Percentiles rank a stretch among this genome's conserved stretches.
These are phyloP conservation scores for Antitype chi DNA, from an alignment of 2,888 invertebrate species.

Conservation along the genomic window DNA sequence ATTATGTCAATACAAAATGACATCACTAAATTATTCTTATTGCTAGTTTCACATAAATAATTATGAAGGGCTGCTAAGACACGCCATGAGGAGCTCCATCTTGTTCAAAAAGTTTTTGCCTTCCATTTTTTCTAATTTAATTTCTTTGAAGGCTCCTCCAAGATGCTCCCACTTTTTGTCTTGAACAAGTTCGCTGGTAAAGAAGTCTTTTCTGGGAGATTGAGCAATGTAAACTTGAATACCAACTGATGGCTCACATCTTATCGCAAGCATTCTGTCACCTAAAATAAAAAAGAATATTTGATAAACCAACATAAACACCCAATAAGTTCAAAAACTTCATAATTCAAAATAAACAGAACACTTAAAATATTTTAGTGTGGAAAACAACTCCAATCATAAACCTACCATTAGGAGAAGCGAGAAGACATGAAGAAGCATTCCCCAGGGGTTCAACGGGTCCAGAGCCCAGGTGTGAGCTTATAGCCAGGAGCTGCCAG, in stretches of 20 bases:
- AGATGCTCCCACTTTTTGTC: conserved; percentile 98
- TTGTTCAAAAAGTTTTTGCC: conserved; percentile 99
- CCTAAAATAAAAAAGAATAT: conserved; percentile 78
- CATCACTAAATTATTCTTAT: conserved; percentile 69
- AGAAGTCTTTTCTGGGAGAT: conserved; percentile 96
- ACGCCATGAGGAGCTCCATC: conserved; percentile 98
- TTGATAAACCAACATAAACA: conserved; percentile 11
- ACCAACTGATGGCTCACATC: conserved; percentile 97
- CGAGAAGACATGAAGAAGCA: conserved; percentile 97
- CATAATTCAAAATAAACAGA: conserved; percentile 10
- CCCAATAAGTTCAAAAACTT: conserved; percentile 3
- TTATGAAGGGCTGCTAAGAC: conserved; percentile 94
- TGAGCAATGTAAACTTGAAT: conserved; percentile 97
- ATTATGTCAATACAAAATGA: conserved; percentile 63
- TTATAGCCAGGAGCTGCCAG: conserved; percentile 97
- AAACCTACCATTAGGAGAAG: conserved; percentile 95
- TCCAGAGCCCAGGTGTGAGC: conserved; percentile 96
- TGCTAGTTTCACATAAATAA: conserved; percentile 63
- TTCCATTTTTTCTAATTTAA: conserved; percentile 97
- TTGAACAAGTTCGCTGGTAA: conserved; percentile 96
- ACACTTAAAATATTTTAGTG: background rate
- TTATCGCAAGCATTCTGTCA: conserved; percentile 96
- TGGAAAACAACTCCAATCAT: background rate
- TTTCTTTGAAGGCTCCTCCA: conserved; percentile 97
- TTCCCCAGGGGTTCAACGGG: conserved; percentile 98